phyloP scores from a whole-genome alignment of 2,113 vertebrate species.

The Cromileptes altivelis region DNA sequence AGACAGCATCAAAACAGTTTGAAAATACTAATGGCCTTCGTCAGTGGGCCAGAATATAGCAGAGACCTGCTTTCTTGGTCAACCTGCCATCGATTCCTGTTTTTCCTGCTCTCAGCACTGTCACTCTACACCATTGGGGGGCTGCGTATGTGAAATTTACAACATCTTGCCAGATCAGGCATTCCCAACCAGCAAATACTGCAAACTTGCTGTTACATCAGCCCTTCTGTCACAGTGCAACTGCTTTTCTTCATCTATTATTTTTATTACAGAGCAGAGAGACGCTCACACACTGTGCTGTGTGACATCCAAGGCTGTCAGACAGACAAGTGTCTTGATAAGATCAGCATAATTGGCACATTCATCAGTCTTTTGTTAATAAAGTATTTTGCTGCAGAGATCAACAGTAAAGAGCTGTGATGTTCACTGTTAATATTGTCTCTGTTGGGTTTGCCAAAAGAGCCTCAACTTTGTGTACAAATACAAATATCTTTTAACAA shows the following conservation, averaged over 20 bases:
- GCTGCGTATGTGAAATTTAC: slow-evolving; percentile 67
- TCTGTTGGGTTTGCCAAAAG: slow-evolving; percentile 10
- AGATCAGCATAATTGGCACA: slow-evolving; percentile 68
- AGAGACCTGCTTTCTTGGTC: slow-evolving; percentile 55
- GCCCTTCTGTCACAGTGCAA: slow-evolving; percentile 28
- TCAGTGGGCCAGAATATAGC: slow-evolving; percentile 63
- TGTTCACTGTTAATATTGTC: slow-evolving; percentile 24
- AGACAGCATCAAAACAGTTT: slow-evolving; percentile 65
- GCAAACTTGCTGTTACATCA: slow-evolving; percentile 56
- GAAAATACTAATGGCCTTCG: slow-evolving; percentile 66
- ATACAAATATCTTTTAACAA: not conserved
- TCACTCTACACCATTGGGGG: slow-evolving; percentile 59
- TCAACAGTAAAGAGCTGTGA: slow-evolving; percentile 40
- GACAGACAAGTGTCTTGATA: slow-evolving; percentile 63
- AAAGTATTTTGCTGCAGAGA: slow-evolving; percentile 50
- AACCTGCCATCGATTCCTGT: slow-evolving; percentile 66
- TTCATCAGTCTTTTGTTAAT: slow-evolving; percentile 61
- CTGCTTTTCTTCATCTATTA: slow-evolving; percentile 44
- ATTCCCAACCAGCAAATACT: slow-evolving; percentile 52
- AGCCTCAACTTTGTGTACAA: not conserved
- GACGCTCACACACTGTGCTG: slow-evolving; percentile 11
- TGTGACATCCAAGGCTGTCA: slow-evolving; percentile 37
- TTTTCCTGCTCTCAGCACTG: slow-evolving; percentile 72
- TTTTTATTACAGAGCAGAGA: slow-evolving; percentile 39
- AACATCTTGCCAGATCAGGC: slow-evolving; percentile 57